Conservation (phyloP, 2,113 vertebrate genomes). For the Hydrolagus affinis region DNA sequence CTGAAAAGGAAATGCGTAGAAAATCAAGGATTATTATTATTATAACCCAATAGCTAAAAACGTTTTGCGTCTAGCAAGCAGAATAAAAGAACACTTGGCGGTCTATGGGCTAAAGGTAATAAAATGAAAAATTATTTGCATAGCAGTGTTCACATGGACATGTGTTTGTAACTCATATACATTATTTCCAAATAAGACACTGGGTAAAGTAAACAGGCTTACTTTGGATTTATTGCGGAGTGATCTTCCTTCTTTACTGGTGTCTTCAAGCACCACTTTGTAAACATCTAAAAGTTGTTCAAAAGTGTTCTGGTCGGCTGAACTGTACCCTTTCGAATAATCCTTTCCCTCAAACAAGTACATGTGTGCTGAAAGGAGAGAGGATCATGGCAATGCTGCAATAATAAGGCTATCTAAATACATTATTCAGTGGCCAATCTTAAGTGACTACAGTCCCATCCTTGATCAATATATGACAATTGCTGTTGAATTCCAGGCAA, state of each 20-base stretch:
- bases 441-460: no score
- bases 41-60: no score
- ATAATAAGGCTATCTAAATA: constrained; percentile 17
- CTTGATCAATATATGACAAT: no score
- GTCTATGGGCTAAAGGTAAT: not conserved
- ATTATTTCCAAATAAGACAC: not conserved
- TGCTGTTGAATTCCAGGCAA: no score
- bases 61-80: not conserved
- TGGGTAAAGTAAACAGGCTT: constrained; percentile 38
- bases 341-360: constrained; percentile 86
- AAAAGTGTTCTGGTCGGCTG: constrained; percentile 68
- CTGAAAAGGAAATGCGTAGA: not conserved
- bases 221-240: constrained; percentile 70
- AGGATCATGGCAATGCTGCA: not conserved
- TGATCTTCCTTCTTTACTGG: constrained; percentile 54
- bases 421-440: no score
- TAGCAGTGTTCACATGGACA: not conserved
- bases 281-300: constrained; percentile 64
- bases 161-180: not conserved
- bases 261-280: constrained; percentile 48
- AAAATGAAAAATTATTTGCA: not conserved
- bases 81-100: not conserved
- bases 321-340: constrained; percentile 76
- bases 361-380: constrained; percentile 66
- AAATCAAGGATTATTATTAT: not conserved